A percentile compares a stretch with the other conserved stretches of the same genome.
Evolutionary conservation across 2,888 invertebrate genomes (phyloP).

Genomic region (Myathropa florea): DNA sequence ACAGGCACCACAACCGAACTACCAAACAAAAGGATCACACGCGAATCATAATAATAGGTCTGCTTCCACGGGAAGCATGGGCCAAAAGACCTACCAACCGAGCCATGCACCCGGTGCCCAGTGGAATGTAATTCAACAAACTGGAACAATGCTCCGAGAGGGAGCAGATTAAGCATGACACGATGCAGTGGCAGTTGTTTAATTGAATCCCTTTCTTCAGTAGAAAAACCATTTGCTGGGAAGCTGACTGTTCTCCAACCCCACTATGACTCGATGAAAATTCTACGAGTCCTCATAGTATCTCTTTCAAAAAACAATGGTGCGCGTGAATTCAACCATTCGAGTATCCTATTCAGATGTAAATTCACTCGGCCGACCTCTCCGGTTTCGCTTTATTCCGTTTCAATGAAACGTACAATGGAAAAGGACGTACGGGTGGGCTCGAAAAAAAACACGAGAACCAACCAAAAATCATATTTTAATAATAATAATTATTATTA

Average conservation of each 20-base stretch:
- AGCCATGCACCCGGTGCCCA: conserved; percentile 2
- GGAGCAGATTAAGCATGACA: conserved; percentile 65
- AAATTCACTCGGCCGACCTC: conserved; percentile 64
- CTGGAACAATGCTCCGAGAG: conserved; percentile 45
- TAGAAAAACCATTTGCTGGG: conserved; percentile 8
- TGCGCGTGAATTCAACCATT: conserved; percentile 58
- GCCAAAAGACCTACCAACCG: not conserved
- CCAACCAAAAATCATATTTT: conserved; percentile 72
- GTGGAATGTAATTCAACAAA: conserved; percentile 49
- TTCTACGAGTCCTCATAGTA: not conserved
- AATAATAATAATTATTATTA: conserved; percentile 78
- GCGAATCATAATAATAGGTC: conserved; percentile 56
- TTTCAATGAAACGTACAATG: conserved; percentile 49
- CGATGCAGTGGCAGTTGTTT: conserved; percentile 68
- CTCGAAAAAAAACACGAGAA: not conserved
- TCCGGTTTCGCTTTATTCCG: conserved; percentile 44
- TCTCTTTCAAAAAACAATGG: conserved; percentile 54
- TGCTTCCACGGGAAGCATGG: conserved; percentile 42
- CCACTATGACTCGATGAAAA: not conserved
- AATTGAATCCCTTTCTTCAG: conserved; percentile 66
- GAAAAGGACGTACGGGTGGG: conserved; percentile 17
- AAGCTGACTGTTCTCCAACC: not conserved
- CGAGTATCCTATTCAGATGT: conserved; percentile 68
- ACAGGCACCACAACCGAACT: conserved; percentile 37
- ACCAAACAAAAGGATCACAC: conserved; percentile 56